Conservation (phyloP, 2,888 invertebrate genomes). For the Dynastes grantii region DNA sequence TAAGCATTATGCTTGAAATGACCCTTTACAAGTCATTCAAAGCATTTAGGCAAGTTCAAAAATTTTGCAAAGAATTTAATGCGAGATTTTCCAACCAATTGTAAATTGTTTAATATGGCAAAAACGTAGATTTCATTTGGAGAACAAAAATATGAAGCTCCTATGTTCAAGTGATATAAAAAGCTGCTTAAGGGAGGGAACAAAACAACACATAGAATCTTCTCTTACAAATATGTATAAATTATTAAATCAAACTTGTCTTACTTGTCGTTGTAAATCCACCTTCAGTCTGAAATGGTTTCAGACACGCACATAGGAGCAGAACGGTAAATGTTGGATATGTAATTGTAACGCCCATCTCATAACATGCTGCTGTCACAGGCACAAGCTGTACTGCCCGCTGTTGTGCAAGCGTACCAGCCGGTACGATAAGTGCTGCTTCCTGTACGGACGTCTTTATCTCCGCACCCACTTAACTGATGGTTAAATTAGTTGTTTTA, state of each 20-base stretch:
- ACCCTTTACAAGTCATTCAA: too few relatives aligned
- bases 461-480: constrained; percentile 48
- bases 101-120: too few relatives aligned
- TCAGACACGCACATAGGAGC: constrained; percentile 15
- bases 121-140: too few relatives aligned
- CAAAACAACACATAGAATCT: too few relatives aligned
- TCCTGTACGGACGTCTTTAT: constrained; percentile 51
- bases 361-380: constrained; percentile 17
- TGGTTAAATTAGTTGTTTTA: constrained; percentile 35
- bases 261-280: constrained; percentile 55
- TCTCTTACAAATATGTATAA: too few relatives aligned
- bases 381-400: constrained; percentile 5
- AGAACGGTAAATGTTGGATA: constrained; percentile 41
- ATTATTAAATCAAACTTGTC: background rate
- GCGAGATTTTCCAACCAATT: too few relatives aligned
- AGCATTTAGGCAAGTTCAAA: too few relatives aligned
- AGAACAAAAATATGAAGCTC: too few relatives aligned
- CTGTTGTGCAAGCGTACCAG: constrained; percentile 4
- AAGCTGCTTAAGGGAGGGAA: too few relatives aligned
- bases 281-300: constrained; percentile 46
- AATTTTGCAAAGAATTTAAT: too few relatives aligned
- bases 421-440: constrained; percentile 44
- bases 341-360: constrained; percentile 37
- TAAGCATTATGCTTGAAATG: too few relatives aligned
- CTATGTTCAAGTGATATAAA: too few relatives aligned